Base-by-base conservation (phyloP, 2,797 vertebrate genomes). In the Arremon aurantiirostris region DNA sequence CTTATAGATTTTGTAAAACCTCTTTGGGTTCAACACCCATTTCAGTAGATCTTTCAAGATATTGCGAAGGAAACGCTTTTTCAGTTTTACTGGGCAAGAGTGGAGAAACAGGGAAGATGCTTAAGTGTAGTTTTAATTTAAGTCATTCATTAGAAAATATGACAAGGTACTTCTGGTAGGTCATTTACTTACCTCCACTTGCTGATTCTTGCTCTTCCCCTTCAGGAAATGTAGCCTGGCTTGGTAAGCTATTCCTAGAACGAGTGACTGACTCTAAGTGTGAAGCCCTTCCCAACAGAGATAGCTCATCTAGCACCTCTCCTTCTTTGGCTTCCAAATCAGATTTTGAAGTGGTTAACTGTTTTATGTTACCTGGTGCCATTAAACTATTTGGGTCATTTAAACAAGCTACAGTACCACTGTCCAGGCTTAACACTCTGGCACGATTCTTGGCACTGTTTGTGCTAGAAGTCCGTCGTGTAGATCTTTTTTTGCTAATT, bases 251-350 rank as follows among this genome's bases (percentile, higher is more conserved):
- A 98, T 99, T 99, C 95, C 99, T 98, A 97, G 99, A 99, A 49
- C 99, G 99, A 82, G 99, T 99, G 96, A 99, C 99, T 8, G 99
- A 99, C 98, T 99, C 99, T 97, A 99, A 98, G 94, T 99, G 99
- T 90, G 99, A 99, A 97, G 99, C 99, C 90, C 99, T 98, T 89
- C 99, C 99, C 97, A 99, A 97, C 88, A 99, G 98, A 83, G 99
- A 99, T 10, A 99, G 98, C 52, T 99, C 99, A 89, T 99, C 99
- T 97, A 99, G 98, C 94, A 99, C 99, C 98, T 99, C 99, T 96
- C 99, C 99, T 97, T 99, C 99, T 98, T 99, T 99, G 98, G 99
- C 99, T 98, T 99, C 99, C 94, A 99, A 98, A 98, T 99, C 99
- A 20, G 99, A 99, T 96, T 99, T 99, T 95, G 99, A 99, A 97